Conservation (phyloP, 2,797 vertebrate species). For the Microctenopoma lineatum region DNA sequence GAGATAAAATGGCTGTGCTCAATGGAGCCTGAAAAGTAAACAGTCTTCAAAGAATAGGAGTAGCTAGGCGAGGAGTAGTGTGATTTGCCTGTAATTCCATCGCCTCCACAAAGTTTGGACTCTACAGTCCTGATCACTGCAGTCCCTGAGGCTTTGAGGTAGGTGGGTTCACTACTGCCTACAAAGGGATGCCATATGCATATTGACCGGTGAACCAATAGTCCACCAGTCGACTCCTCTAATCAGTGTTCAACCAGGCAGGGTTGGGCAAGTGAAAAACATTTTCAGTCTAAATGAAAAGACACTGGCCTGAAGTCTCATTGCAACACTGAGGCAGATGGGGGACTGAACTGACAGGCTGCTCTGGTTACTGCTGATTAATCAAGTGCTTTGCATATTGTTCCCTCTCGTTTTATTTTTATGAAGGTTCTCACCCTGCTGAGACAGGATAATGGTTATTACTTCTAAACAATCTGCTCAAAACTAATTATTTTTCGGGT, state of each 20-base stretch:
- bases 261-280: conserved; percentile 27
- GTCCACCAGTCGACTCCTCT: conserved; percentile 37
- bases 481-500: neutral
- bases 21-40: conserved; percentile 65
- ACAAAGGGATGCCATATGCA: conserved; percentile 49
- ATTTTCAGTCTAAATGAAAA: conserved; percentile 14
- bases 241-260: conserved; percentile 47
- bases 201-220: conserved; percentile 42
- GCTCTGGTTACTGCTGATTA: conserved; percentile 39
- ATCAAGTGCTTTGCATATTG: conserved; percentile 18
- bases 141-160: conserved; percentile 39
- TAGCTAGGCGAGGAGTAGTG: conserved; percentile 35
- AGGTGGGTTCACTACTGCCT: conserved; percentile 36
- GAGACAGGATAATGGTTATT: conserved; percentile 6
- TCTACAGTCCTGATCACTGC: conserved; percentile 47
- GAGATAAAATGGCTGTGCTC: conserved; percentile 64
- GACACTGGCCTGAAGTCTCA: conserved; percentile 39
- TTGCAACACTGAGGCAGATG: conserved; percentile 43
- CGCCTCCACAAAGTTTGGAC: conserved; percentile 35
- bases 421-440: neutral
- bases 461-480: neutral
- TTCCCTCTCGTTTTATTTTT: neutral
- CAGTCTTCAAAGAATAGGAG: conserved; percentile 67
- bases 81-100: conserved; percentile 34
- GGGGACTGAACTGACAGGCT: conserved; percentile 37